Evolutionary conservation across 2,888 invertebrate genomes (phyloP).

Genomic region (Idaea aversata): DNA sequence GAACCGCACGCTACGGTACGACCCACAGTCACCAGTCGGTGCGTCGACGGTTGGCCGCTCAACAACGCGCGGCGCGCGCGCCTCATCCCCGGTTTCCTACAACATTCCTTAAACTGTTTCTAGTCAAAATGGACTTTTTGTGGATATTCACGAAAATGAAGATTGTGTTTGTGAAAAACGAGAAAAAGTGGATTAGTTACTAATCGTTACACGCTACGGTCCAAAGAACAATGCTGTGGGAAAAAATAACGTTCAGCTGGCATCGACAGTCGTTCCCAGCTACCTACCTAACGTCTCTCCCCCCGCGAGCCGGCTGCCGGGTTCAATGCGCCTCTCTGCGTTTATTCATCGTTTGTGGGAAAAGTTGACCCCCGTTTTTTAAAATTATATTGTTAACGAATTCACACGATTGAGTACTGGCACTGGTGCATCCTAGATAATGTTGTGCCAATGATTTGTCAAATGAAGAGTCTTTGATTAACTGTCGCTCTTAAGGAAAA

Average conservation of each 20-base stretch:
- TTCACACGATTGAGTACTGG: slow-evolving; percentile 70
- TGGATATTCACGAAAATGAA: slow-evolving; percentile 29
- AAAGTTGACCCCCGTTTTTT: slow-evolving; percentile 78
- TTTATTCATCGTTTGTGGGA: slow-evolving; percentile 81
- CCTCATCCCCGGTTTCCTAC: slow-evolving; percentile 46
- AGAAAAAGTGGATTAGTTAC: slow-evolving; percentile 51
- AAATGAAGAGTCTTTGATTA: slow-evolving; percentile 17
- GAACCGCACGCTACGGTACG: slow-evolving; percentile 46
- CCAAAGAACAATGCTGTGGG: slow-evolving; percentile 81
- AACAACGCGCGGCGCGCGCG: slow-evolving; percentile 74
- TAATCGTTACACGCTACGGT: slow-evolving; percentile 69
- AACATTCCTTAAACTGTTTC: slow-evolving; percentile 56
- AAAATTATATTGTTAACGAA: slow-evolving; percentile 77
- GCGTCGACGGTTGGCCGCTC: slow-evolving; percentile 71
- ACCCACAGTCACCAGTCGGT: slow-evolving; percentile 54
- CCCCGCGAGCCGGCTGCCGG: slow-evolving; percentile 75
- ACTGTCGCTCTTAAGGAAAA: slow-evolving; percentile 20
- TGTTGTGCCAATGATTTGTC: slow-evolving; percentile 14
- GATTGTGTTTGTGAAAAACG: slow-evolving; percentile 49
- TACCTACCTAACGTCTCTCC: slow-evolving; percentile 74
- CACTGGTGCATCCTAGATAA: slow-evolving; percentile 63
- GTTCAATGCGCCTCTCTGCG: slow-evolving; percentile 79
- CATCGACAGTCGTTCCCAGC: slow-evolving; percentile 78
- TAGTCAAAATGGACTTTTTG: slow-evolving; percentile 64
- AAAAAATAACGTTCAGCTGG: slow-evolving; percentile 82